Evolutionary conservation across 2,888 invertebrate species (phyloP), one percentile per base, ranked within the genome.

Genomic region (Pterostichus madidus): DNA sequence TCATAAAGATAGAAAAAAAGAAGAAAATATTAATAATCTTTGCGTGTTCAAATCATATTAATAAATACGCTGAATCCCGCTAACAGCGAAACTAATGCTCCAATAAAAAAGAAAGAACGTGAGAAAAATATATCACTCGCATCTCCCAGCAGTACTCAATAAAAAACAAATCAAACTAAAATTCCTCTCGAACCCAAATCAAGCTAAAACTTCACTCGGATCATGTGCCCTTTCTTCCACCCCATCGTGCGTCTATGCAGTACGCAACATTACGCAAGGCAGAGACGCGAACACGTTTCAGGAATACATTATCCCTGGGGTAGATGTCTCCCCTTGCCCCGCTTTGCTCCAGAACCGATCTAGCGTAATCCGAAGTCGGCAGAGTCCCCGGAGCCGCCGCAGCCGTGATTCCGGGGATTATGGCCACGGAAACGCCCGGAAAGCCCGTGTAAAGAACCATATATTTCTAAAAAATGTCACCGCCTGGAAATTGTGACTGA

Each of bases 401-500:
- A 71, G 56, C 68, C 80, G 80, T 80, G 79, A 80, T 80, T 76
- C 78, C 59, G 39, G 46, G 71, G 80, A 64, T 68, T 77, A 75
- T 10, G 68, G 46, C 15, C 53, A 52, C 53, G 39, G 80, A 79
- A 64, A 32, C 68, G 68, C 68, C 68, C 68, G 68, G 68, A 64
- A 80, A 80, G 64, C 64, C 32, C 64, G 32, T 64, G 68, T 49
- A 64, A 64, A 52, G 68, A 80, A 52, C 64, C 81, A 83, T 84
- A 84, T 81, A 84, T 84, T 84, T 75, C 78, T 80, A 75, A 84
- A 71, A 80, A 84, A 84, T 77, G 83, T 80, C 83, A 80, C 80
- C 59, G 71, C 52, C 31, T 76, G 31, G 59, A 83, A 84, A 83
- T 83, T 83, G 71, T 82, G 76, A 83, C 79, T 83, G 83, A 83